Conservation (phyloP, 1,140 invertebrate genomes). For the Trissolcus basalis region DNA sequence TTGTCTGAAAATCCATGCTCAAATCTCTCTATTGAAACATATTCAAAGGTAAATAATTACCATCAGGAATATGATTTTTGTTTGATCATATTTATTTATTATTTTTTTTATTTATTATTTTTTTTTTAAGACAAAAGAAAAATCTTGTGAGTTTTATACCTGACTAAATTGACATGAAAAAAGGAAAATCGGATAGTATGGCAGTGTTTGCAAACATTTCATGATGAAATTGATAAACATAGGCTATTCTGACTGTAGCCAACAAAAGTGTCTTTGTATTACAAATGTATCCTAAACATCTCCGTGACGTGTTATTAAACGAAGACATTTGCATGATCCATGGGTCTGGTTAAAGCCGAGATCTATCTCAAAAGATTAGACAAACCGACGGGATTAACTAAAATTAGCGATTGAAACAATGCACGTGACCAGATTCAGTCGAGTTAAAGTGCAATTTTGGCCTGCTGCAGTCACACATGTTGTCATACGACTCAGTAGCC, state of each 20-base stretch:
- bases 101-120: too few relatives aligned
- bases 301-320: slow-evolving; percentile 51
- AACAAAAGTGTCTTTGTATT: slow-evolving; percentile 43
- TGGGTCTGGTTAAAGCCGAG: slow-evolving; percentile 54
- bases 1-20: not conserved
- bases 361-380: slow-evolving; percentile 56
- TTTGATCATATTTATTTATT: too few relatives aligned
- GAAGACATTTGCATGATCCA: slow-evolving; percentile 56
- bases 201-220: slow-evolving; percentile 4
- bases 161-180: too few relatives aligned
- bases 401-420: slow-evolving; percentile 65
- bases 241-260: not conserved
- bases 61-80: too few relatives aligned
- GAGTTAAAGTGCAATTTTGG: slow-evolving; percentile 58
- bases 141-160: too few relatives aligned
- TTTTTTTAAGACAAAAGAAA: too few relatives aligned
- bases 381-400: slow-evolving; percentile 58
- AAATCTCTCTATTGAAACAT: too few relatives aligned
- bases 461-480: slow-evolving; percentile 41
- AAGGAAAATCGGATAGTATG: not conserved
- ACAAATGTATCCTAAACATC: slow-evolving; percentile 46
- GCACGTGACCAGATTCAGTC: slow-evolving; percentile 58
- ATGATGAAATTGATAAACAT: slow-evolving; percentile 16
- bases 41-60: too few relatives aligned
- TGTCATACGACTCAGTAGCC: slow-evolving; percentile 38